Evolutionary conservation across 2,888 invertebrate species (phyloP), one percentile per base, ranked within the genome.

Genomic region (Mactromeris polynyma): DNA sequence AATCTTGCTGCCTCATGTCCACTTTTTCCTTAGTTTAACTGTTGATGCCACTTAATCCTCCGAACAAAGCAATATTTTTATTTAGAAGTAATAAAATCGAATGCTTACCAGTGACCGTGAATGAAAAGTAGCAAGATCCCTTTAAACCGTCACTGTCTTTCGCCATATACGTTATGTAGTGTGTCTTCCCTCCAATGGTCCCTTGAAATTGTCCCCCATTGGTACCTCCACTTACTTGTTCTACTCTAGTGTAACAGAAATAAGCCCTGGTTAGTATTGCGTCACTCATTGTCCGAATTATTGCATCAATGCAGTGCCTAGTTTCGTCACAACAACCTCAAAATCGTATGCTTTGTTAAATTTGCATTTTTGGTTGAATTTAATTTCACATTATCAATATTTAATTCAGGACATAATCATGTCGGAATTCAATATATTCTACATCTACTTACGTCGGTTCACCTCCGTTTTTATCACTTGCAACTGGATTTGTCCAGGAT

Each of bases 151-250:
- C 64, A 33, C 19, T 69, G 26, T 87, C 83, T n/a, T 42, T 46
- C 9, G 87, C 87, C 19, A 42, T 42, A 42, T 87, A 87, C 0
- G 83, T 83, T 11, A 87, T 80, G 11, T 38, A 31, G 31, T 87
- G 83, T 1, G 54, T 54, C 31, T 40, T 78, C 21, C 83, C 83
- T 9, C 51, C 14, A 0, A 51, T 19, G 17, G 64, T 14, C 0
- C 87, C 87, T 11, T 64, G n/a, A 33, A 87, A 87, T 2, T 33
- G 38, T 3, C 87, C 83, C 0, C 87, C 87, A 51, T 83, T 87
- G 0, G 14, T 26, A 4, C 26, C 58, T 14, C 83, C 83, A 14
- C 46, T 9, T 21, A 64, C 40, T 36, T 78, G 83, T n/a, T 31
- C 19, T 14, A 83, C 79, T 9, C 87, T 83, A 46, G 2, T 58